A percentile compares a stretch with the other conserved stretches of the same genome.
Conservation (phyloP, 2,888 invertebrate genomes). For the Sinohyriopsis cumingii region DNA sequence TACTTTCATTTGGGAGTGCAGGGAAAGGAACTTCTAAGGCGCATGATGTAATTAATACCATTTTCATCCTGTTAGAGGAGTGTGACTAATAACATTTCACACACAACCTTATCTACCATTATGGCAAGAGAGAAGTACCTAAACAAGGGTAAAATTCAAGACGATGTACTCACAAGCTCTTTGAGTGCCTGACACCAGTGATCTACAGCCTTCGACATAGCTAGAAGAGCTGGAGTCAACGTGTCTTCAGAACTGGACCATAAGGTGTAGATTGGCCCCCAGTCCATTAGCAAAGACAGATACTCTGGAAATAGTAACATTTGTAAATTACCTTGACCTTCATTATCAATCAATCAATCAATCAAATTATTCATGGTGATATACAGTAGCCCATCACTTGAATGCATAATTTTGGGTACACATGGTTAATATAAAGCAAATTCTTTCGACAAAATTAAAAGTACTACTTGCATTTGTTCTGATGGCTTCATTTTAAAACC, state of each 20-base stretch:
- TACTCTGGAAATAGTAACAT: conserved; percentile 47
- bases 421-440: too few species aligned
- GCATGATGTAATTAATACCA: too few species aligned
- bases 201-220: conserved; percentile 67
- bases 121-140: too few species aligned
- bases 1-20: too few species aligned
- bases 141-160: neutral
- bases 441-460: too few species aligned
- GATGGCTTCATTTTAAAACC: too few species aligned
- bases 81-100: too few species aligned
- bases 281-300: conserved; percentile 73
- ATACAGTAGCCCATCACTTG: neutral
- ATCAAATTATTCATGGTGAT: neutral
- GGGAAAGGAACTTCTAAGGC: too few species aligned
- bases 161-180: conserved; percentile 58
- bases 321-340: neutral
- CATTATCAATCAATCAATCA: neutral
- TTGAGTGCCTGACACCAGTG: conserved; percentile 59
- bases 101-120: too few species aligned
- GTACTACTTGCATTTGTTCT: too few species aligned
- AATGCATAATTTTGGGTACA: too few species aligned
- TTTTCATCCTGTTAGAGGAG: too few species aligned
- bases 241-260: conserved; percentile 78
- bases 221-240: conserved; percentile 57
- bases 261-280: conserved; percentile 78